Evolutionary conservation across 2,113 vertebrate genomes (phyloP).

Genomic region (Smithornis capensis): DNA sequence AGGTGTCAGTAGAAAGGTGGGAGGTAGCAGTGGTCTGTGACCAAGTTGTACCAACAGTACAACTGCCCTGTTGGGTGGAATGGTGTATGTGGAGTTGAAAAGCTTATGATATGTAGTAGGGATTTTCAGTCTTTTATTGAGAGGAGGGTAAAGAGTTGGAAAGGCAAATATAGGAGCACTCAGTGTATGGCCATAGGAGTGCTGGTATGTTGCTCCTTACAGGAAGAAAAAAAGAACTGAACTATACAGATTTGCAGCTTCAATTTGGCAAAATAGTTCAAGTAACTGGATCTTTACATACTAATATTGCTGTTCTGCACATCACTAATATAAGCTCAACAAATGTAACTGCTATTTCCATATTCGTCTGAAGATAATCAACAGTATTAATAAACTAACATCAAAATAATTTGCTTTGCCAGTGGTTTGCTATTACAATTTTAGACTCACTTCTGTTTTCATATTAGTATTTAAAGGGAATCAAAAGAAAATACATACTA

Average conservation of each 20-base stretch:
- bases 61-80: background rate
- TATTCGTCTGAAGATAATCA: background rate
- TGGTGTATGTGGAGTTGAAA: rapidly evolving
- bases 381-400: background rate
- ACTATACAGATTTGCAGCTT: background rate
- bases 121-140: background rate
- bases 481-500: background rate
- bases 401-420: background rate
- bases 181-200: background rate
- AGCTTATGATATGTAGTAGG: rapidly evolving
- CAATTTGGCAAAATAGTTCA: background rate
- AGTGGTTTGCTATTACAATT: background rate
- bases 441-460: background rate
- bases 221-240: background rate
- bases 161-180: background rate
- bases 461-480: background rate
- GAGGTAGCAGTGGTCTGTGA: background rate
- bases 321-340: background rate
- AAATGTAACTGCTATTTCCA: background rate
- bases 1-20: background rate
- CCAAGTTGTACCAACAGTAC: background rate
- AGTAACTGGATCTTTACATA: background rate
- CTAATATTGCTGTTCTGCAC: background rate
- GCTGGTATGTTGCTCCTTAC: background rate
- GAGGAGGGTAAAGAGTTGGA: background rate